Base-by-base conservation (phyloP, 2,113 vertebrate genomes). In the Nettapus auritus region DNA sequence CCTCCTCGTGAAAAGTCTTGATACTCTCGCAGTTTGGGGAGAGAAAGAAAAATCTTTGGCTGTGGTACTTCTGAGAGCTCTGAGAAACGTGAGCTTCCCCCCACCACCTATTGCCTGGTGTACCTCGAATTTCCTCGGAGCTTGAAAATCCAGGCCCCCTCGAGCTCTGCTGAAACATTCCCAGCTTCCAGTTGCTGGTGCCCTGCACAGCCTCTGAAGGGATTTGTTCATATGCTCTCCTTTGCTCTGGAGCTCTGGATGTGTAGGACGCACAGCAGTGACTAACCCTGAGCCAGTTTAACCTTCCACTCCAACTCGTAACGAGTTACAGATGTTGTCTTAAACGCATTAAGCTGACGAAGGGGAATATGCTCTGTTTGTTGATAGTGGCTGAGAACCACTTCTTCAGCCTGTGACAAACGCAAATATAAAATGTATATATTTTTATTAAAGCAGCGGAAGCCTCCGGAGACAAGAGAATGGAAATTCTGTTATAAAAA, bases 371-470 rank as follows among this genome's bases (percentile, higher is more conserved):
- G 68, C 60, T 9, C 64, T 46, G 8, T 81, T 89, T 92, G 89
- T 90, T 95, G 85, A 14, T 67, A 11, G 28, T 76, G 94, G 91
- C 96, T 23, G 6, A 84, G 90, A 94, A 83, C 84, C 91, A 34
- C 77, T 57, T 74, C 57, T 89, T 26, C 63, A 96, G 85, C 92
- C n/a, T 53, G 42, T 67, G 93, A 86, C 67, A 84, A 31, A 77
- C 11, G 25, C 69, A 93, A 71, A 84, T 60, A 59, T 6, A 25
- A 66, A 95, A 82, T 13, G 26, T 64, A 4, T 31, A 19, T 69
- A 13, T 77, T 60, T 92, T 69, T 57, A 19, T 53, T 50, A 57
- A 88, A 90, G 71, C 80, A 57, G 73, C 18, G 6, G 40, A 79
- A 89, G 6, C 42, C 67, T 95, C 93, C 31, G 8, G 88, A 86